A percentile compares a stretch with the other conserved stretches of the same genome.
phyloP scores from a whole-genome alignment of 2,888 invertebrate species.

The Tenthredo livida region DNA sequence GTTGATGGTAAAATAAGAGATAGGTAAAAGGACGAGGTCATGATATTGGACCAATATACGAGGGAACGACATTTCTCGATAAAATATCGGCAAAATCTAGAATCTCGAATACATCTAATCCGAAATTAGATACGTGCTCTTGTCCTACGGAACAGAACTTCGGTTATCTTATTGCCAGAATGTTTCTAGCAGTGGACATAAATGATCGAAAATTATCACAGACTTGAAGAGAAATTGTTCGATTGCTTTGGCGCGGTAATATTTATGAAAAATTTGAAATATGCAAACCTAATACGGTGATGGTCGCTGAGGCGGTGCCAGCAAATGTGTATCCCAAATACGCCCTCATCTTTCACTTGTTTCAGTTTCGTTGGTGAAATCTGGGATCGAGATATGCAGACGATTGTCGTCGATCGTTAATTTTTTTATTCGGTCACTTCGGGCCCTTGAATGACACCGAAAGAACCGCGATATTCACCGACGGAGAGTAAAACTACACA shows the following conservation, averaged over 20 bases:
- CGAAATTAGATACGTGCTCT: background rate
- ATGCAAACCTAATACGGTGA: constrained; percentile 75
- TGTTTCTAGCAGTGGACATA: background rate
- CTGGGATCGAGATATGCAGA: constrained; percentile 39
- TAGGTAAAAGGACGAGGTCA: background rate
- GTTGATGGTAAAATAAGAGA: background rate
- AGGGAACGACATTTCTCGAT: background rate
- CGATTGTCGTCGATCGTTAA: constrained; percentile 50
- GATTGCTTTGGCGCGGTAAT: background rate
- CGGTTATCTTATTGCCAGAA: background rate
- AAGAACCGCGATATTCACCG: constrained; percentile 10
- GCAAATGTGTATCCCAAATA: constrained; percentile 76
- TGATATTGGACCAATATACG: background rate
- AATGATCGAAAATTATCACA: background rate
- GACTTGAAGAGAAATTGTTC: background rate
- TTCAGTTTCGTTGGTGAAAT: constrained; percentile 50
- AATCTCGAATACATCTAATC: background rate
- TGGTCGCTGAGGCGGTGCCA: constrained; percentile 72
- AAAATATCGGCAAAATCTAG: background rate
- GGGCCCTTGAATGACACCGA: constrained; percentile 47
- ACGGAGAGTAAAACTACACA: constrained; percentile 21
- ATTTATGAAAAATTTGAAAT: constrained; percentile 3
- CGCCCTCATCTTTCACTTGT: constrained; percentile 68
- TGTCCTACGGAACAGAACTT: background rate
- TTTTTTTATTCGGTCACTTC: constrained; percentile 53